Percentiles rank a stretch among this genome's conserved stretches.
These are phyloP conservation scores for Macquaria ambigua DNA, from an alignment of 2,113 vertebrate species.

Conservation along the genomic window DNA sequence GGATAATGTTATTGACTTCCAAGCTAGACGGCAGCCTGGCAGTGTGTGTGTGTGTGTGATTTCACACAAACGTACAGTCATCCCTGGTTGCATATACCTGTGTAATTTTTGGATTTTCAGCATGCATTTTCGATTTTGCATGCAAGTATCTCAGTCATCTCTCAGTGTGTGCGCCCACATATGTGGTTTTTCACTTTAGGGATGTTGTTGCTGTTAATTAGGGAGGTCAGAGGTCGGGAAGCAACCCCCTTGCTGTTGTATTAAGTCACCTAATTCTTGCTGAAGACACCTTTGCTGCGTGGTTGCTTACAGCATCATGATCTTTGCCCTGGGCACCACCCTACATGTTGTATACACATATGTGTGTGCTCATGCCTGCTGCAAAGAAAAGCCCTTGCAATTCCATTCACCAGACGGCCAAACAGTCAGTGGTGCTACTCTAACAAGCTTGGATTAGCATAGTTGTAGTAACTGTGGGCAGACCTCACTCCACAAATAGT, in stretches of 20 bases:
- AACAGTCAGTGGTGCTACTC: constrained; percentile 4
- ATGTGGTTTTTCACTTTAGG: neutral
- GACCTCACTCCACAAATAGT: constrained; percentile 42
- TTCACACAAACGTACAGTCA: neutral
- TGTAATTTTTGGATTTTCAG: neutral
- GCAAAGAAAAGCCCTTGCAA: neutral
- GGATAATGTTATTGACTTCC: constrained; percentile 79
- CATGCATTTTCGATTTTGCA: neutral
- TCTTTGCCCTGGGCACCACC: neutral
- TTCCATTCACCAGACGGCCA: neutral
- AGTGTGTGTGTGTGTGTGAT: neutral
- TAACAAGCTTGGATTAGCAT: constrained; percentile 51
- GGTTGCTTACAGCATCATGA: neutral
- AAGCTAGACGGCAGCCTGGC: constrained; percentile 32
- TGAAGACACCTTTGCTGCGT: neutral
- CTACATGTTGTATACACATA: neutral
- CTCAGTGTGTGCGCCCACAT: neutral
- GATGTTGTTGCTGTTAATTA: neutral
- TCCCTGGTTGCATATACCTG: neutral
- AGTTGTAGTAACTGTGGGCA: constrained; percentile 39
- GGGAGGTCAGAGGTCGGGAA: neutral
- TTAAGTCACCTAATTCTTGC: neutral
- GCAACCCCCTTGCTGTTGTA: neutral
- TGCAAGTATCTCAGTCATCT: neutral
- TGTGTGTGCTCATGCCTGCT: neutral